Percentiles rank a stretch among this genome's conserved stretches.
Conservation (phyloP, 2,113 vertebrate species). For the Zonotrichia leucophrys region DNA sequence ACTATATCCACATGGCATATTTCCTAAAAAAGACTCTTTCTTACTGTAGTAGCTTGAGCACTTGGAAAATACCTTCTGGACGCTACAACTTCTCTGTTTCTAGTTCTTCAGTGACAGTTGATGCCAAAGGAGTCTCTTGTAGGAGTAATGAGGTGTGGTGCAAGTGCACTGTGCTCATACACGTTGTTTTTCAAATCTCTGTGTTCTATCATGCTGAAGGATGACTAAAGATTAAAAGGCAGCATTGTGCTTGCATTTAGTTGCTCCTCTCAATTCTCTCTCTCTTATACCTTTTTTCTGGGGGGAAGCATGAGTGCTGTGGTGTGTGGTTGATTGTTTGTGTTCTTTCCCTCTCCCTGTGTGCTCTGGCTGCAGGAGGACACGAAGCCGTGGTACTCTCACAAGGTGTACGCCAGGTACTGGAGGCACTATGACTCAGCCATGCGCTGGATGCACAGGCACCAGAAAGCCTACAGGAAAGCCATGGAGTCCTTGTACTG, state of each 20-base stretch:
- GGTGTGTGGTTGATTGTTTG: not conserved
- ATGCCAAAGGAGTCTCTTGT: not conserved
- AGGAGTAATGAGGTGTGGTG: not conserved
- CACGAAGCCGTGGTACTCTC: constrained; percentile 74
- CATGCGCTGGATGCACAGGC: constrained; percentile 86
- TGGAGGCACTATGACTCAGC: constrained; percentile 91
- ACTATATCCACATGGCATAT: not conserved
- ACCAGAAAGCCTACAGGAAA: constrained; percentile 83
- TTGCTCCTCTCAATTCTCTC: not conserved
- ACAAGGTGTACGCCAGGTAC: constrained; percentile 81
- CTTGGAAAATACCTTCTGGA: not conserved
- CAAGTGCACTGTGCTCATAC: not conserved
- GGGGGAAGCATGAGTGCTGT: not conserved
- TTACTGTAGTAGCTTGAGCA: not conserved
- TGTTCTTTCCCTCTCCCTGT: not conserved
- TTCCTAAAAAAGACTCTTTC: not conserved
- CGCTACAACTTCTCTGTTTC: not conserved
- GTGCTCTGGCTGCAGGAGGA: constrained; percentile 18
- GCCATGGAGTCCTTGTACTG: constrained; percentile 74
- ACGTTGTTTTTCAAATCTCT: not conserved
- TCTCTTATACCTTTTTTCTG: not conserved
- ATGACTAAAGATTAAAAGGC: not conserved
- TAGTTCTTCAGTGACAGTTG: not conserved
- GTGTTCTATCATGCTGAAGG: not conserved
- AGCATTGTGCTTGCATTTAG: not conserved